Evolutionary conservation across 2,113 vertebrate genomes (phyloP).

Genomic region (Anhinga anhinga): DNA sequence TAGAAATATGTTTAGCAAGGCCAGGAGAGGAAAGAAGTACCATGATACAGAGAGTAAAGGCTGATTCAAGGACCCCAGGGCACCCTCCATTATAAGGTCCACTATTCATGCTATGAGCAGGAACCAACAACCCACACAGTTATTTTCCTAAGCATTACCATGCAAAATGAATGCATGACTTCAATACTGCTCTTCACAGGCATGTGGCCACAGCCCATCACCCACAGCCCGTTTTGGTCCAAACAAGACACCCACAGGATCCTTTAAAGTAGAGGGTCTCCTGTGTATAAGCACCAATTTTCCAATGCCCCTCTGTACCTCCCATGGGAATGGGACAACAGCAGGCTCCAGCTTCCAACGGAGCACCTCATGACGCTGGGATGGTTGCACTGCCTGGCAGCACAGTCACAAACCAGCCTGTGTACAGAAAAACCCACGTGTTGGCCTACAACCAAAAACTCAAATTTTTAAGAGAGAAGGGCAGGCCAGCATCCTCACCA

Average conservation of each 20-base stretch:
- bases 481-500: neutral
- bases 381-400: neutral
- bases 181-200: neutral
- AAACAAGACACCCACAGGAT: neutral
- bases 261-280: neutral
- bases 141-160: neutral
- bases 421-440: neutral
- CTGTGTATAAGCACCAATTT: neutral
- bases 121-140: neutral
- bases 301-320: neutral
- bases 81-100: neutral
- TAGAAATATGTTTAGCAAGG: neutral
- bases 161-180: neutral
- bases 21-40: neutral
- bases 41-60: neutral
- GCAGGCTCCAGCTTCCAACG: neutral
- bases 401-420: neutral
- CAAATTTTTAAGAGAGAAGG: neutral
- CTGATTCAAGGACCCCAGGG: neutral
- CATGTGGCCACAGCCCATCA: neutral
- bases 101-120: neutral
- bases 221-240: constrained; percentile 17
- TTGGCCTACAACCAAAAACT: neutral
- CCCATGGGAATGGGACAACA: neutral
- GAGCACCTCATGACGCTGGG: neutral